Evolutionary conservation across 2,797 vertebrate genomes (phyloP).

Genomic region (Amblyraja radiata): DNA sequence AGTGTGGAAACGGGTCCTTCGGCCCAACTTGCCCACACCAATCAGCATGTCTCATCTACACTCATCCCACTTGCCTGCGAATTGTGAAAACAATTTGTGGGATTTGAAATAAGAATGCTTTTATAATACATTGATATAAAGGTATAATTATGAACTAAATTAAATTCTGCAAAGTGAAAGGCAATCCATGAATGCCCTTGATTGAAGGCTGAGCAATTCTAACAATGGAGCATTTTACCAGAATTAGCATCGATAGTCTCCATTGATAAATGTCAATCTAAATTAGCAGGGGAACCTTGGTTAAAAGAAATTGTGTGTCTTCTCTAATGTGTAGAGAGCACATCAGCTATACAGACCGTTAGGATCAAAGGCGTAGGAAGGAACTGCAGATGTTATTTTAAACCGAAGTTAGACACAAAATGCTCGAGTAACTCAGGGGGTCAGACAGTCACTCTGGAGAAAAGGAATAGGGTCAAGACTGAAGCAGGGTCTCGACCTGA

Average conservation of each 20-base stretch:
- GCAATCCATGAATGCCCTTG: background rate
- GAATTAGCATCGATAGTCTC: background rate
- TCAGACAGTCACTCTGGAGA: no score
- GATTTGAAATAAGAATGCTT: background rate
- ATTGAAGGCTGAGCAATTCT: background rate
- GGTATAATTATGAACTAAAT: background rate
- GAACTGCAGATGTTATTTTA: no score
- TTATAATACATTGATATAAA: background rate
- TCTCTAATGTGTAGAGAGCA: background rate
- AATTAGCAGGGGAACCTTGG: background rate
- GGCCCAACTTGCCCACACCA: no score
- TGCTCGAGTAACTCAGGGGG: no score
- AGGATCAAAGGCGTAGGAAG: background rate
- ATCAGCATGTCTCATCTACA: background rate
- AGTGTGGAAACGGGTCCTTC: no score
- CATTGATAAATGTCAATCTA: background rate
- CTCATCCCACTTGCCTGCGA: background rate
- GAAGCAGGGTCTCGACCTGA: background rate
- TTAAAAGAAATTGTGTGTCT: background rate
- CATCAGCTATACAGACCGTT: background rate
- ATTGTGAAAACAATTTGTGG: no score
- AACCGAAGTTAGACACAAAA: no score
- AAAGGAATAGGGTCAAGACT: no score
- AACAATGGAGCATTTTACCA: background rate
- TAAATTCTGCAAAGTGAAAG: background rate